Base-by-base conservation (phyloP, 1,140 invertebrate species). In the Cotesia typhae region DNA sequence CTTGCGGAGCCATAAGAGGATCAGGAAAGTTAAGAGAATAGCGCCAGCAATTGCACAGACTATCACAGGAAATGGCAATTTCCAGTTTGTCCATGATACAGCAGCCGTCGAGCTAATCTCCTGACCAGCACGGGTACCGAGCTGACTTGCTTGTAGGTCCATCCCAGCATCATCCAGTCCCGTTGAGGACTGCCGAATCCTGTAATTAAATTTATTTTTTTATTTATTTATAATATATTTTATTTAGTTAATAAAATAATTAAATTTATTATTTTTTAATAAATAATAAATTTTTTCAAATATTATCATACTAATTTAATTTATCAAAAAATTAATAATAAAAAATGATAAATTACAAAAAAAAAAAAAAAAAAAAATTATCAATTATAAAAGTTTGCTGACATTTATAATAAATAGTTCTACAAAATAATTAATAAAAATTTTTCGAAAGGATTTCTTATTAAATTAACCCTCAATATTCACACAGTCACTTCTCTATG, bases 111-210 rank as follows among this genome's bases (percentile, higher is more conserved):
- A 81, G 71, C 74, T 80, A 77, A 85, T 78, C 79, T 85, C 83
- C 78, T 83, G 82, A 79, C 80, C 80, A 74, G 80, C 75, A 28
- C 80, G 82, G 73, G 80, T 80, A 77, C 79, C 78, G 71, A 85
- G 79, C 76, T 85, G 83, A 74, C 83, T 78, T 78, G 79, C 77
- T 81, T 80, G 85, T 75, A 86, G 80, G 84, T 87, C 86, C 86
- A 87, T 87, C 81, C 83, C 85, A 86, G 85, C 84, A 87, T 87
- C 83, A 78, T 87, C 84, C 84, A 85, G 86, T 86, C 85, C 86
- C 72, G 76, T 80, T 75, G 82, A 81, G 85, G 86, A 87, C 86
- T 85, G 84, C 76, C 82, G 82, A 77, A 85, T 81, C 80, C 86
- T 85, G 37, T 10, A 52, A 67, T 52, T 64, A 70, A 72, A 71